Evolutionary conservation across 2,113 vertebrate genomes (phyloP), one percentile per base, ranked within the genome.

Genomic region (Onychorhynchus coronatus): DNA sequence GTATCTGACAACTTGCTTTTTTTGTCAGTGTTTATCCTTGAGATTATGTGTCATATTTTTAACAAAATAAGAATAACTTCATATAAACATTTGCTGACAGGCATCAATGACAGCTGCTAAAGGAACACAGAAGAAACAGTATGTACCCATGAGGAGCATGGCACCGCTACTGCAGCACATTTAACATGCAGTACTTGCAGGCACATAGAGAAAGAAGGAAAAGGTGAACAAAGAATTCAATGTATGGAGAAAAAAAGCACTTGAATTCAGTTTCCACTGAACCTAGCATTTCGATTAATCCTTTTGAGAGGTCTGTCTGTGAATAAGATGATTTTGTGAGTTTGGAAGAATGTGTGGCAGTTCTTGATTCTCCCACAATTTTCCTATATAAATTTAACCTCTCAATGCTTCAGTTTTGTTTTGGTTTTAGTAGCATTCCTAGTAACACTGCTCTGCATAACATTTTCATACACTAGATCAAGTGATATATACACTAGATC

Each of bases 91-190:
- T 50, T 79, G 27, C 39, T 58, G 68, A 44, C 49, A 20, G 27
- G 27, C 53, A 44, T 55, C 62, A 16, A 25, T 42, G 59, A 39
- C 63, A 62, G 53, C n/a, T 91, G n/a, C 66, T 49, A 37, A 59
- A 91, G n/a, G 25, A 58, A 68, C 5, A 20, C 31, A 68, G 49
- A 91, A 72, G 23, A 37, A 66, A 55, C 9, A 56, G n/a, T 14
- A 35, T 5, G 21, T 44, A 56, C 50, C n/a, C 4, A 3, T 2
- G 4, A 85, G 66, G 39, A 49, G 18, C 47, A 65, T 0, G 0
- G 31, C 35, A 70, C 22, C 46, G 33, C 18, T 61, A 16, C 59
- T 46, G 41, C 27, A 56, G 49, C 12, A 27, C 27, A 15, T 63
- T 44, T 19, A 83, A 41, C 13, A 4, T 14, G 11, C 25, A 23